These are phyloP conservation scores for Danio choprae DNA, from an alignment of 2,797 vertebrate genomes.

Conservation along the genomic window DNA sequence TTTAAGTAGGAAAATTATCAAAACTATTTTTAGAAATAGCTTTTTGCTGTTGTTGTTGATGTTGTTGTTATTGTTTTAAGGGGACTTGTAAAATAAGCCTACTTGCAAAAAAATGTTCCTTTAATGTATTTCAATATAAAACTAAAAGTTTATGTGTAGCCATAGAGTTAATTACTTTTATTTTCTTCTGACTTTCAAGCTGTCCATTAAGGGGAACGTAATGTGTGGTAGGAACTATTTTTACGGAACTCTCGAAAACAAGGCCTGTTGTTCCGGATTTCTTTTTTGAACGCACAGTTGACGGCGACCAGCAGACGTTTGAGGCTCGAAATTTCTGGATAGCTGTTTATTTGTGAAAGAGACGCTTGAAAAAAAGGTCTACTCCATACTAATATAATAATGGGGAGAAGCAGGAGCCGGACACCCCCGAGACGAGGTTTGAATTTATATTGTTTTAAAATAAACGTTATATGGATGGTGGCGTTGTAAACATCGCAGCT, in stretches of 20 bases:
- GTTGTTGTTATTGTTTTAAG: no score
- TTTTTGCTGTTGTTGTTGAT: no score
- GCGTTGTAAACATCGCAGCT: background rate
- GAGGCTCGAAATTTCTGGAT: fast-evolving
- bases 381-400: conserved; percentile 30
- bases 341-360: background rate
- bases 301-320: conserved; percentile 1
- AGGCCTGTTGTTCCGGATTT: background rate
- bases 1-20: no score
- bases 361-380: background rate
- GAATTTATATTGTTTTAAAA: conserved; percentile 2
- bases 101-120: no score
- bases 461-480: background rate
- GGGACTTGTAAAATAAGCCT: no score
- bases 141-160: no score
- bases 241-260: background rate
- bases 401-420: conserved; percentile 80
- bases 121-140: no score
- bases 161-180: no score
- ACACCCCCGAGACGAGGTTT: conserved; percentile 78
- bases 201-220: background rate
- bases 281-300: background rate
- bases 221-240: conserved; percentile 20
- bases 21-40: no score
- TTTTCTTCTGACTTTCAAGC: background rate